Conservation (phyloP, 2,797 vertebrate species). For the Phoxinus dragarum region DNA sequence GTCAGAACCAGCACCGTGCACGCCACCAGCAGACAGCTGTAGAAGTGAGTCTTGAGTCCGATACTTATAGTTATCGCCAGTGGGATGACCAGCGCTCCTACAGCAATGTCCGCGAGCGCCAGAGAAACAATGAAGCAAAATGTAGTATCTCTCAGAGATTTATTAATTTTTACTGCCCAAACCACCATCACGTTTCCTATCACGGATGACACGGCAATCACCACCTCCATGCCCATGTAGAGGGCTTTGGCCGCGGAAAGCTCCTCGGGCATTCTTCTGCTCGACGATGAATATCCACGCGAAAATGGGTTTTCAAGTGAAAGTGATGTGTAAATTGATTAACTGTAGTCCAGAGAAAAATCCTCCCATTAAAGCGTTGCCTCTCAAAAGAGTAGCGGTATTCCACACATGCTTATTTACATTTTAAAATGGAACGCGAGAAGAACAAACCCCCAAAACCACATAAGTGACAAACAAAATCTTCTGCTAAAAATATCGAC, state of each 20-base stretch:
- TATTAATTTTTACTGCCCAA: constrained; percentile 97
- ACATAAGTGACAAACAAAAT: neutral
- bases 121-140: constrained; percentile 97
- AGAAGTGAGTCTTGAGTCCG: constrained; percentile 91
- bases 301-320: constrained; percentile 2
- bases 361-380: constrained; percentile 15
- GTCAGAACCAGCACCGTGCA: constrained; percentile 97
- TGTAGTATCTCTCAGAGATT: constrained; percentile 90
- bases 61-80: constrained; percentile 95
- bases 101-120: constrained; percentile 94
- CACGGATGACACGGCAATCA: constrained; percentile 91
- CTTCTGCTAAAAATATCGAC: constrained; percentile 16
- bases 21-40: constrained; percentile 95
- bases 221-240: constrained; percentile 93
- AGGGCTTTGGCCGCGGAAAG: constrained; percentile 81
- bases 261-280: constrained; percentile 78
- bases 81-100: constrained; percentile 94
- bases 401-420: constrained; percentile 1
- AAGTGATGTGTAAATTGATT: constrained; percentile 33
- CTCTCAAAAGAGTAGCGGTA: neutral
- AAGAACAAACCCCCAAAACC: neutral
- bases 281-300: constrained; percentile 24
- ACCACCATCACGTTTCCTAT: constrained; percentile 97
- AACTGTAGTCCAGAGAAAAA: constrained; percentile 27
- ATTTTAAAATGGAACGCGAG: neutral